These are phyloP conservation scores for Tragulus kanchil DNA, from an alignment of 2,113 vertebrate species.

Conservation along the genomic window DNA sequence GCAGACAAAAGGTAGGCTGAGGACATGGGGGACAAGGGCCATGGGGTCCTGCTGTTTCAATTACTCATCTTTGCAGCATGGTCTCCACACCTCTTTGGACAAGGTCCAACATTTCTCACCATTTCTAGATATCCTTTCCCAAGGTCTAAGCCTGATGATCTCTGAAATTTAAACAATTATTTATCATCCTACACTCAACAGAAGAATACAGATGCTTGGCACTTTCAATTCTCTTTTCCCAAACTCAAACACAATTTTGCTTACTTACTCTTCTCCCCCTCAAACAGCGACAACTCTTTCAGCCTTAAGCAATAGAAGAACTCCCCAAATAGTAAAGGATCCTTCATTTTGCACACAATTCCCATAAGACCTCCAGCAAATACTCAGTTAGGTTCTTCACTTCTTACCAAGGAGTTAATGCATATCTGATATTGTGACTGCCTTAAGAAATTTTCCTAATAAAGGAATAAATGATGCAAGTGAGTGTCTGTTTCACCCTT, in stretches of 20 bases:
- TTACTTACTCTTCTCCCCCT: neutral
- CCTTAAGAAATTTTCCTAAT: neutral
- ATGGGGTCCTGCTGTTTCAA: neutral
- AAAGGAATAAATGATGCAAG: neutral
- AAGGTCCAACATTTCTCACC: neutral
- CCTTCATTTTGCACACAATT: neutral
- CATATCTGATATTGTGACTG: neutral
- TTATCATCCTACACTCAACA: neutral
- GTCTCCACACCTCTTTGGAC: neutral
- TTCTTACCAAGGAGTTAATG: neutral
- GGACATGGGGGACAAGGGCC: neutral
- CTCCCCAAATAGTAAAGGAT: neutral
- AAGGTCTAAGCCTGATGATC: too few species aligned
- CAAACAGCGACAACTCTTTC: neutral
- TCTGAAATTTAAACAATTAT: neutral
- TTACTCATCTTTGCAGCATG: fast-evolving
- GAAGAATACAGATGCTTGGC: neutral
- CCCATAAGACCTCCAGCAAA: neutral
- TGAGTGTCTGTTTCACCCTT: neutral
- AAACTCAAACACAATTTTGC: neutral
- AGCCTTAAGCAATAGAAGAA: neutral
- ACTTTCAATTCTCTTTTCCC: neutral
- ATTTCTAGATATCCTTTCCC: neutral
- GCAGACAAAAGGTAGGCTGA: neutral
- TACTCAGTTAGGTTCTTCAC: fast-evolving